phyloP scores from a whole-genome alignment of 1,140 invertebrate genomes.

The Drosophila serrata region DNA sequence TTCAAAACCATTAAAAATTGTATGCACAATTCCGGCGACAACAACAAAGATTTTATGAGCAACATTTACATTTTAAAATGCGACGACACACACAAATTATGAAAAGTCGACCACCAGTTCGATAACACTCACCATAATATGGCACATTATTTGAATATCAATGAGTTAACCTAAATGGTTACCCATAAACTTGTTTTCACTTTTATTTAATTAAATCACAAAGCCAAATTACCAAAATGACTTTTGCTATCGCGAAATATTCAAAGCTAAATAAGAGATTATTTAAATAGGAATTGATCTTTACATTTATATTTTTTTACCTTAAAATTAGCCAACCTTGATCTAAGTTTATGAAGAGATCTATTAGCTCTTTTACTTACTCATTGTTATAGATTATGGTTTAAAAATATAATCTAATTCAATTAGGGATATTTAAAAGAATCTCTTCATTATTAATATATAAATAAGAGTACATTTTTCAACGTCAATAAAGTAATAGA shows the following conservation, averaged over 20 bases:
- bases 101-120: conserved; percentile 35
- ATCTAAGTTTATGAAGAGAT: background rate
- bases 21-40: conserved; percentile 1
- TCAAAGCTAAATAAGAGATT: background rate
- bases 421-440: too few relatives aligned
- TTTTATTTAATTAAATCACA: conserved; percentile 16
- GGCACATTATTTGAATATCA: conserved; percentile 36
- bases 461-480: too few relatives aligned
- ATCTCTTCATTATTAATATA: too few relatives aligned
- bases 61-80: conserved; percentile 41
- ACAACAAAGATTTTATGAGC: conserved; percentile 8
- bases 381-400: too few relatives aligned
- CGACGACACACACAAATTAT: conserved; percentile 24
- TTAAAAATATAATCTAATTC: too few relatives aligned
- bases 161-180: conserved; percentile 15
- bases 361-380: background rate
- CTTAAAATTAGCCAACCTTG: background rate
- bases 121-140: conserved; percentile 13
- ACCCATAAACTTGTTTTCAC: conserved; percentile 18
- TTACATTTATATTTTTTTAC: background rate
- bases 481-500: too few relatives aligned
- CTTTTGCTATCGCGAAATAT: background rate
- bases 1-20: conserved; percentile 8
- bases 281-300: background rate
- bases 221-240: conserved; percentile 4